Percentiles rank a stretch among this genome's conserved stretches.
Conservation (phyloP, 2,113 vertebrate genomes). For the Hoplias malabaricus region DNA sequence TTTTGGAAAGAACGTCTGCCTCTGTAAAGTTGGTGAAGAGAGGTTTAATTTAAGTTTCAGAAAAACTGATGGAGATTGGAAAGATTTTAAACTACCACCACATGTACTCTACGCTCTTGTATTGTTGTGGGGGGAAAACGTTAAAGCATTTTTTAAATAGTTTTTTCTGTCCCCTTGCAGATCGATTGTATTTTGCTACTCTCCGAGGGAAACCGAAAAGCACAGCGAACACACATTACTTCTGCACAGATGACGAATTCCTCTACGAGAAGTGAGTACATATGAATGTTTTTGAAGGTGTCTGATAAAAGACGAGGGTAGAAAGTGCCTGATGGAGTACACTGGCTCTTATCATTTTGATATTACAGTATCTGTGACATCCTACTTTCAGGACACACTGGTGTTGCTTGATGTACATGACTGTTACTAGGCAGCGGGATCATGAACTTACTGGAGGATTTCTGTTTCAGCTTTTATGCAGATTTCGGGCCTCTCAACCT, state of each 20-base stretch:
- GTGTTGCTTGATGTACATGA: too few species aligned
- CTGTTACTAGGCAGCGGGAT: too few species aligned
- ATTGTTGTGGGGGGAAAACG: too few species aligned
- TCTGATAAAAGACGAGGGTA: neutral
- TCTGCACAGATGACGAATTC: conserved; percentile 89
- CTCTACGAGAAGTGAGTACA: conserved; percentile 91
- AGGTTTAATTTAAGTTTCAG: too few species aligned
- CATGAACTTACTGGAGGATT: neutral
- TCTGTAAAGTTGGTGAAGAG: too few species aligned
- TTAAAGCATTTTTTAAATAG: too few species aligned
- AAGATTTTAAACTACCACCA: too few species aligned
- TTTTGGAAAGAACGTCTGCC: too few species aligned
- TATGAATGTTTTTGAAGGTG: neutral
- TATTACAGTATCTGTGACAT: too few species aligned
- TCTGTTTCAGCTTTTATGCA: conserved; percentile 85
- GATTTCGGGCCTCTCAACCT: conserved; percentile 94
- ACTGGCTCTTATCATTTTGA: neutral
- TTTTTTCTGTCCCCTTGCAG: conserved; percentile 65
- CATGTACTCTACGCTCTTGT: too few species aligned
- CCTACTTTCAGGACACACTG: too few species aligned
- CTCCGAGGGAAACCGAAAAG: conserved; percentile 88
- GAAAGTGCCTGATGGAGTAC: neutral
- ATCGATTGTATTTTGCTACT: conserved; percentile 89
- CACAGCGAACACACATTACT: conserved; percentile 84
- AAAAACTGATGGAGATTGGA: too few species aligned